phyloP scores from a whole-genome alignment of 2,888 invertebrate species.

The Xestoiulus laeticollis region DNA sequence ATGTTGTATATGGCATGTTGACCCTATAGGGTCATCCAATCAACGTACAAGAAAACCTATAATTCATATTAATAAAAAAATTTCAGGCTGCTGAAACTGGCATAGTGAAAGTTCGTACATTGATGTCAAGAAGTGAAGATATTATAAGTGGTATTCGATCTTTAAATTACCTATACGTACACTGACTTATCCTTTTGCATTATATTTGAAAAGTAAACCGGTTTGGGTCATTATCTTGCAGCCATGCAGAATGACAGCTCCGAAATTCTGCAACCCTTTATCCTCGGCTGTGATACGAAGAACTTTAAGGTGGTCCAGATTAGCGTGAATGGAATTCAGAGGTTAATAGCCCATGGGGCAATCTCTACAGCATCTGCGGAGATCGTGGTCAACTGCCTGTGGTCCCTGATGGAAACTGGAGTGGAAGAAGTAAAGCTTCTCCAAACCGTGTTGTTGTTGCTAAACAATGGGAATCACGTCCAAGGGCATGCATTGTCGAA shows the following conservation, averaged over 20 bases:
- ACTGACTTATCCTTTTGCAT: too few species aligned
- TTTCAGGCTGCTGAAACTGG: conserved; percentile 95
- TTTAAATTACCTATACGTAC: too few species aligned
- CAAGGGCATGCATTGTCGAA: conserved; percentile 64
- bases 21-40: background rate
- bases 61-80: conserved; percentile 50
- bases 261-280: conserved; percentile 94
- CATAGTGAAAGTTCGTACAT: conserved; percentile 84
- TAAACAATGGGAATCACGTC: conserved; percentile 67
- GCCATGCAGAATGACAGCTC: conserved; percentile 89
- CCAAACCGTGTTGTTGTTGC: conserved; percentile 91
- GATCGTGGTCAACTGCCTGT: conserved; percentile 91
- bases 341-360: conserved; percentile 74
- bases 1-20: background rate
- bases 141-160: conserved; percentile 60
- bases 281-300: conserved; percentile 97
- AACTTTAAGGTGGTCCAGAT: conserved; percentile 94
- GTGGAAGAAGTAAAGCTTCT: conserved; percentile 95
- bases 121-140: conserved; percentile 67
- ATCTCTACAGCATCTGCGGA: conserved; percentile 82
- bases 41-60: background rate
- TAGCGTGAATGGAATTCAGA: conserved; percentile 92
- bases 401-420: conserved; percentile 92
- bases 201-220: too few species aligned
- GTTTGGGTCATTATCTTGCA: conserved; percentile 69